Percentiles rank a stretch among this genome's conserved stretches.
Evolutionary conservation across 2,113 vertebrate genomes (phyloP).

Genomic region (Muntiacus reevesi): DNA sequence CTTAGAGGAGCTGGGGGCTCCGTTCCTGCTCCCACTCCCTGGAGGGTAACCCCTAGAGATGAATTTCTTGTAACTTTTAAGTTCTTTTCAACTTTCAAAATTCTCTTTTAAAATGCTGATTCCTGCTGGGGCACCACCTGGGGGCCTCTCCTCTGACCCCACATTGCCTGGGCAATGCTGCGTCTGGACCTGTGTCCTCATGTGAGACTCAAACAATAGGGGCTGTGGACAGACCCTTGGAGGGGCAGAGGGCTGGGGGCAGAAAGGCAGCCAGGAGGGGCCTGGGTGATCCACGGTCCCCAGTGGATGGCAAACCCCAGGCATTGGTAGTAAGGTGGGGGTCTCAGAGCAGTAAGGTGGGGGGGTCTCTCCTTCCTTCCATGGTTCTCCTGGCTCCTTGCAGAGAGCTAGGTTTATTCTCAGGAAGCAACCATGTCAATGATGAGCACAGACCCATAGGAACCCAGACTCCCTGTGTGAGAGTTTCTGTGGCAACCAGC

Average conservation of each 20-base stretch:
- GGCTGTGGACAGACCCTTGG: background rate
- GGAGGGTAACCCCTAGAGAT: background rate
- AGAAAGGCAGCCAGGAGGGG: background rate
- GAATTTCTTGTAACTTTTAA: background rate
- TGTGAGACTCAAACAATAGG: background rate
- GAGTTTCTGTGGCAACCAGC: background rate
- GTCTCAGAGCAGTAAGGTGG: background rate
- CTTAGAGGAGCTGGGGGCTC: background rate
- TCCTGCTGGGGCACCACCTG: background rate
- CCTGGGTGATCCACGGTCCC: accelerated
- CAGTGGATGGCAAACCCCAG: no score
- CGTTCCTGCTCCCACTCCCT: no score
- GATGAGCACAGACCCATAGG: background rate
- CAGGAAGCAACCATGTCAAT: background rate
- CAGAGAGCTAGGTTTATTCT: background rate
- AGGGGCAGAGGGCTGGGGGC: background rate
- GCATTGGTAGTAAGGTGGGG: background rate
- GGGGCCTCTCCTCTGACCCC: background rate
- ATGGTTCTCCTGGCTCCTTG: background rate
- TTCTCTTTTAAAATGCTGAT: background rate
- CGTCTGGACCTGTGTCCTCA: background rate
- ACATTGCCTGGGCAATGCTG: background rate
- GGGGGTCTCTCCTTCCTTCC: background rate
- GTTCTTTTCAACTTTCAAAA: background rate
- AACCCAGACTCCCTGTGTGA: background rate